A percentile compares a stretch with the other conserved stretches of the same genome.
These are phyloP conservation scores for Brachyrhaphis roseni DNA, from an alignment of 2,797 vertebrate species.

Conservation along the genomic window DNA sequence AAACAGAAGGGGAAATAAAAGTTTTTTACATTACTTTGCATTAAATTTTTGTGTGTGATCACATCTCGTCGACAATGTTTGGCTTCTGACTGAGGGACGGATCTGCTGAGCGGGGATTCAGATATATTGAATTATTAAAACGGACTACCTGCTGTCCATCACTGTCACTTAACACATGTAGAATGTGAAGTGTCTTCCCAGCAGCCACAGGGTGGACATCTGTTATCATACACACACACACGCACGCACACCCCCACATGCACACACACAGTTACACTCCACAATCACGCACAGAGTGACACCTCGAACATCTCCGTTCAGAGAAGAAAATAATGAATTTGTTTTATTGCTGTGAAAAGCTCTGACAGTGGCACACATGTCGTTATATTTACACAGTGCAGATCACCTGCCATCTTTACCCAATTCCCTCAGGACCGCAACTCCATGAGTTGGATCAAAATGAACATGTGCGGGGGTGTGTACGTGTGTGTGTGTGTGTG, in stretches of 20 bases:
- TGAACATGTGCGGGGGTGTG: conserved; percentile 22
- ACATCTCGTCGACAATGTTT: conserved; percentile 64
- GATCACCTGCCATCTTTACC: conserved; percentile 61
- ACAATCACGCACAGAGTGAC: conserved; percentile 30
- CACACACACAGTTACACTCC: conserved; percentile 6
- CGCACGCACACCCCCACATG: too few species aligned
- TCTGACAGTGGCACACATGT: conserved; percentile 9
- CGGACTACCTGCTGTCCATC: conserved; percentile 83
- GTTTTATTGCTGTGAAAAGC: conserved; percentile 66
- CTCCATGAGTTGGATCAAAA: conserved; percentile 59
- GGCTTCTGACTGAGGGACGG: conserved; percentile 59
- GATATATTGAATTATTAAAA: conserved; percentile 84
- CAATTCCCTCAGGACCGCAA: conserved; percentile 56
- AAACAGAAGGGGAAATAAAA: conserved; percentile 9
- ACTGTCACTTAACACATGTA: conserved; percentile 84
- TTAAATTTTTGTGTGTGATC: conserved; percentile 65
- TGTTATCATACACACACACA: conserved; percentile 67
- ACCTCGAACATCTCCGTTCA: conserved; percentile 59
- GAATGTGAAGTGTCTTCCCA: conserved; percentile 76
- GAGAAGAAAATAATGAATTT: conserved; percentile 72
- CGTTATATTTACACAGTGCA: conserved; percentile 16
- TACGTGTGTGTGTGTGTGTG: conserved; percentile 1
- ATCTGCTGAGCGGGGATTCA: conserved; percentile 65
- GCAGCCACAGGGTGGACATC: conserved; percentile 81
- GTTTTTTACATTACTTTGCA: conserved; percentile 40